Evolutionary conservation across 2,797 vertebrate genomes (phyloP), one percentile per base, ranked within the genome.

Genomic region (Clangula hyemalis): DNA sequence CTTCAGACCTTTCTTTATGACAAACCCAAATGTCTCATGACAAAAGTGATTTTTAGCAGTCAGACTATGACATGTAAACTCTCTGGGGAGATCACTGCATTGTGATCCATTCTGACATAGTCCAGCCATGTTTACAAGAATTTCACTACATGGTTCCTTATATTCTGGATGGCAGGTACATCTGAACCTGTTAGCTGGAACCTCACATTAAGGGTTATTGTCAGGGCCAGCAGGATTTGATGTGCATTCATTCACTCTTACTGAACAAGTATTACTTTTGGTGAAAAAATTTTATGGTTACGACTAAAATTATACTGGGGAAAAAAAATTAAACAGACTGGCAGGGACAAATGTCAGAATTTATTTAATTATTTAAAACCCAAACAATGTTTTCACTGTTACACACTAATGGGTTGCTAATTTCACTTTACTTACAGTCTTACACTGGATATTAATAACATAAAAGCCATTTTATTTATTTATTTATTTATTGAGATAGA

Each of bases 41-140:
- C 81, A 94, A 89, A 93, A 94, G 72, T 83, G 79, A 81, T 96
- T 96, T 93, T 95, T 95, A 97, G 96, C 97, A 97, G 97, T 96
- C 95, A 97, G 97, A 95, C 96, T 98, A 89, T 97, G 91, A 85
- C 97, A 98, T 93, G 87, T 90, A 92, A 98, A 97, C 71, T 98
- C 97, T 95, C 90, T 65, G 49, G 97, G 96, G 86, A 97, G 78
- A 97, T 97, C 96, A 57, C 81, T 95, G 89, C 97, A 98, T 70
- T 86, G 72, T 95, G 97, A 98, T 95, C 96, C 96, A 17, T 98
- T 97, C 94, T 97, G 97, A 98, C 98, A 98, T 25, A 98, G 94
- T 72, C 97, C 97, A 73, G 97, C 95, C 43, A 97, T 90, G 85
- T 97, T 98, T 97, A 97, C 94, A 78, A 96, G 96, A 76, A 97